A percentile compares a stretch with the other conserved stretches of the same genome.
Conservation (phyloP, 2,797 vertebrate species). For the Pseudochirops corinnae region DNA sequence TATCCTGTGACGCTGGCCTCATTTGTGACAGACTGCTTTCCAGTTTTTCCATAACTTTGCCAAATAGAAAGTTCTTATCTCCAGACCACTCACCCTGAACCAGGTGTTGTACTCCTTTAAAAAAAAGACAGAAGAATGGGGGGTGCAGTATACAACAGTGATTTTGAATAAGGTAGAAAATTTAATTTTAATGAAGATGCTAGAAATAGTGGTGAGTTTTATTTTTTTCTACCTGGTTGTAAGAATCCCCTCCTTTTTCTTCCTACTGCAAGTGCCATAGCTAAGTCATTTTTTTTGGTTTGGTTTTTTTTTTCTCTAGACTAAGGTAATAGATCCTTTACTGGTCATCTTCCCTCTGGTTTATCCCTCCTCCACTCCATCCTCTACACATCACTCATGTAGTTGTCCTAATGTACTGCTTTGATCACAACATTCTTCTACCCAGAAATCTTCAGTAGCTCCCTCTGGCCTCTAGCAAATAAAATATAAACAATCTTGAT, state of each 20-base stretch:
- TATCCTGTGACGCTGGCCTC: background rate
- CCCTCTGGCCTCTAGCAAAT: background rate
- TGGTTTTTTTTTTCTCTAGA: background rate
- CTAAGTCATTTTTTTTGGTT: background rate
- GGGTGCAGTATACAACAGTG: background rate
- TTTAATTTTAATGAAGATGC: background rate
- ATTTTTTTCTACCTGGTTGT: background rate
- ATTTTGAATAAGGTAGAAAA: background rate
- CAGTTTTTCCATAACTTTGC: background rate
- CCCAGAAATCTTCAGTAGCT: background rate
- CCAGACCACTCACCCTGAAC: background rate
- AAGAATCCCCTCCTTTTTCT: background rate
- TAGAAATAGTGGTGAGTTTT: background rate
- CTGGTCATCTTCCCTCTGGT: background rate
- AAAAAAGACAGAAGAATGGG: background rate
- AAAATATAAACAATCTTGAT: background rate
- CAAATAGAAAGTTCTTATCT: background rate
- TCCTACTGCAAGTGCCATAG: background rate
- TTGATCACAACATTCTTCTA: background rate
- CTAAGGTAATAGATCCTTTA: background rate
- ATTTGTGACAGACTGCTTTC: background rate
- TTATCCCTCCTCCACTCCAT: background rate
- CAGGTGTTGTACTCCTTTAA: background rate
- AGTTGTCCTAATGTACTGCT: background rate
- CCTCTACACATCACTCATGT: background rate